Conservation (phyloP, 1,140 invertebrate species). For the Tetragnatha versicolor region DNA sequence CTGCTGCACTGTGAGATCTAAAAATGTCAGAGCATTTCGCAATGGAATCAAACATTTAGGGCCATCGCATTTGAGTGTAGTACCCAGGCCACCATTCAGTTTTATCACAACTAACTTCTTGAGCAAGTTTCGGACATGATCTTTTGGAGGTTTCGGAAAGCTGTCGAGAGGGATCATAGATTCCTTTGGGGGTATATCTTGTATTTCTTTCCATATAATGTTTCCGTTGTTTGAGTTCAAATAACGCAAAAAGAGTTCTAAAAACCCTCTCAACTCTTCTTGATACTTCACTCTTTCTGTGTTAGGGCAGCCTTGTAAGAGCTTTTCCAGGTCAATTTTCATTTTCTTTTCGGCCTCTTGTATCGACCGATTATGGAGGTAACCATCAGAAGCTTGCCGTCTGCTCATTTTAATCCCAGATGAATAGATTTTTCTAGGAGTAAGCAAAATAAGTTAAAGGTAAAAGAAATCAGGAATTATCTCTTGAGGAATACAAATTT, state of each 20-base stretch:
- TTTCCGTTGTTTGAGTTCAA: conserved; percentile 83
- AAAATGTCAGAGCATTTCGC: conserved; percentile 94
- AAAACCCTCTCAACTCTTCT: conserved; percentile 80
- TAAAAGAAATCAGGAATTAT: too few relatives aligned
- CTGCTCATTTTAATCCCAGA: too few relatives aligned
- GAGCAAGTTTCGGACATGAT: conserved; percentile 79
- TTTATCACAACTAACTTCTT: conserved; percentile 96
- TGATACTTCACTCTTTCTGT: conserved; percentile 18
- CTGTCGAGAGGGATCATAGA: conserved; percentile 76
- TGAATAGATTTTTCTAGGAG: too few relatives aligned
- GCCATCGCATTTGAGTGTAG: conserved; percentile 94
- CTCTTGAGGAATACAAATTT: too few relatives aligned
- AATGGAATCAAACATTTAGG: conserved; percentile 98
- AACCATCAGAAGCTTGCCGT: too few relatives aligned
- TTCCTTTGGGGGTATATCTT: conserved; percentile 82
- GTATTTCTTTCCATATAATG: conserved; percentile 89
- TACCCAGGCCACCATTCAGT: conserved; percentile 97
- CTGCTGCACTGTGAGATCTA: conserved; percentile 98
- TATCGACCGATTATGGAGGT: too few relatives aligned
- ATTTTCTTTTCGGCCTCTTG: conserved; percentile 1
- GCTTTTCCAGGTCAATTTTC: not conserved
- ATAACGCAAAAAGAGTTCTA: conserved; percentile 83
- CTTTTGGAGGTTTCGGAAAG: conserved; percentile 72
- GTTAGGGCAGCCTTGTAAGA: not conserved
- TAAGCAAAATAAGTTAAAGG: too few relatives aligned